Evolutionary conservation across 2,797 vertebrate species (phyloP), one percentile per base, ranked within the genome.

Genomic region (Borostomias antarcticus): DNA sequence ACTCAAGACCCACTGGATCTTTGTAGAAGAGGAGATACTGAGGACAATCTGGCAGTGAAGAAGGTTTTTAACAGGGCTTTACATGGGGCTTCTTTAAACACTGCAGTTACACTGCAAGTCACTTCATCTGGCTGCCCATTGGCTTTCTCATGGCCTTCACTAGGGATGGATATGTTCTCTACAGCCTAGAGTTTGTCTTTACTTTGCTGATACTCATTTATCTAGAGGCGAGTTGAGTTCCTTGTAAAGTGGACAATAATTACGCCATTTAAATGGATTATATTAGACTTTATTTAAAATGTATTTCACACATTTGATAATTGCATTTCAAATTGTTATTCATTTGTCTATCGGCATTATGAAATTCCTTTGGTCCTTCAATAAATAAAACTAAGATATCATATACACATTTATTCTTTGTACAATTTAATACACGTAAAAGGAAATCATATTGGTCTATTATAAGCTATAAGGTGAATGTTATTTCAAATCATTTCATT

Each of bases 361-460:
- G 89, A 93, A 94, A 94, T 93, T 93, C 89, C 91, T 91, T 93
- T 93, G 92, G 92, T 93, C 92, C 92, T 91, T 92, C 91, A 93
- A 93, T 93, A 93, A 93, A 92, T 92, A 93, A 93, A 92, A 92
- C 95, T 95, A 94, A 93, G 95, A 96, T 95, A 94, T 91, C 92
- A 94, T 95, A 94, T 90, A 95, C 86, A 93, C 90, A 93, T 94
- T 93, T 90, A 93, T 93, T 90, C 92, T 92, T 92, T 95, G 90
- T 94, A 95, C 90, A 96, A 91, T 94, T 92, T 93, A 91, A 92
- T 94, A 96, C 94, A 96, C 87, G 88, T 90, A 78, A 78, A 91
- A 88, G 92, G 84, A 93, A 91, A 92, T 91, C 64, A 81, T 47
- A 80, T 90, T 89, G 85, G 85, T 82, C 75, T 86, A 78, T 50